Evolutionary conservation across 2,888 invertebrate species (phyloP), one percentile per base, ranked within the genome.

Genomic region (Phortica okadai): DNA sequence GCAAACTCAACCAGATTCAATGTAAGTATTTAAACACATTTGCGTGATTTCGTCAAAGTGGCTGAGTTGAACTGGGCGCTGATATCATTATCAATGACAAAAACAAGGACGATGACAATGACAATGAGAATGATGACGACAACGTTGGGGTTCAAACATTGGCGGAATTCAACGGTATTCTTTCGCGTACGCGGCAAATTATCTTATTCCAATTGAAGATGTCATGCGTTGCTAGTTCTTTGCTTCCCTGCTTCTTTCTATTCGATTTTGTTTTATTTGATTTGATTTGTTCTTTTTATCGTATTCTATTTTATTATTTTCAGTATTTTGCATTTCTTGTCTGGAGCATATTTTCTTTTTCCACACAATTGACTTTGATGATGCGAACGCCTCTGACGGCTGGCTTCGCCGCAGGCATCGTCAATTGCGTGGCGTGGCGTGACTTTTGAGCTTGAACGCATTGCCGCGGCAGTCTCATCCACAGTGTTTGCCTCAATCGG

Each of bases 311-410:
- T 33, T 33, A 33, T 33, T 33, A 2, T 14, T 50, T 50, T 50
- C 8, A 8, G 50, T 6, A 50, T 50, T 50, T 8, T 50, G 50
- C 50, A 50, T 59, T n/a, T 16, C 59, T 8, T 41, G 69, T 69
- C 69, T 69, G 16, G 45, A 69, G 69, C 66, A 69, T 79, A 78
- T 85, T 82, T 81, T 83, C 84, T 87, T 89, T 90, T 90, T 90
- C 90, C 89, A 84, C 87, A 87, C 89, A 90, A 90, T 90, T 90
- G 88, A 89, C 85, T 89, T 89, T 90, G 88, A 89, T 86, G 89
- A 87, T 82, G 86, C 81, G 80, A 16, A 72, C 33, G 42, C 58
- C 25, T 56, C 56, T 72, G 56, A 16, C 56, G 45, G 21, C 16
- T 58, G 10, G 33, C 74, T 50, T 25, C 50, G 42, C 56, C 66